Evolutionary conservation across 2,797 vertebrate species (phyloP), one percentile per base, ranked within the genome.

Genomic region (Myripristis murdjan): DNA sequence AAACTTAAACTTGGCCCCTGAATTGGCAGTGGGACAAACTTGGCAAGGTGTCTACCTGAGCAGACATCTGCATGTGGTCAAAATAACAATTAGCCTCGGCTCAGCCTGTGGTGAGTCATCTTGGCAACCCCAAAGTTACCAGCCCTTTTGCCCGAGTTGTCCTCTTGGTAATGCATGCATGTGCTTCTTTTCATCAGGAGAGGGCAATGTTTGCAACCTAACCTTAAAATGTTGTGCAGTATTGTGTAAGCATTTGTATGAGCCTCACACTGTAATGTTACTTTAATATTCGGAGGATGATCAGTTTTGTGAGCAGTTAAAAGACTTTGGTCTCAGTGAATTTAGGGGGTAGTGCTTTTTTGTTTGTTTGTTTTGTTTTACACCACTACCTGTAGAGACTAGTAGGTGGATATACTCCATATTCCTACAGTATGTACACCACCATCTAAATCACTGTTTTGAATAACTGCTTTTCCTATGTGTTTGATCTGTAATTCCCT

Each of bases 121-220:
- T 85, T 88, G 80, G 81, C 85, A 85, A 74, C 60, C 83, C 59
- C 46, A 48, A 62, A 81, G 75, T 81, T 79, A 63, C 67, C 83
- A 78, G 82, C 76, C 58, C 66, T 81, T 62, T 23, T 70, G 79
- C 83, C 77, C 73, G 66, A 82, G 75, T 83, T 77, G 75, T 77
- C 75, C 74, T 79, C 64, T 75, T 58, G 55, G 75, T 85, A 77
- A 87, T 83, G 72, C 84, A 84, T 92, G 91, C 84, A 88, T 77
- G 46, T 76, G 23, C 83, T 60, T 82, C 59, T 81, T 92, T 86
- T 82, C 77, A 88, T 90, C 91, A 91, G 89, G 77, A 94, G 92
- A 92, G 86, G 92, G 91, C 87, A 86, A 89, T 93, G 87, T 91
- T 94, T 77, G 73, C 87, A 91, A 70, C 77, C 58, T 56, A 72